Evolutionary conservation across 2,113 vertebrate species (phyloP).

Genomic region (Pangasianodon hypophthalmus): DNA sequence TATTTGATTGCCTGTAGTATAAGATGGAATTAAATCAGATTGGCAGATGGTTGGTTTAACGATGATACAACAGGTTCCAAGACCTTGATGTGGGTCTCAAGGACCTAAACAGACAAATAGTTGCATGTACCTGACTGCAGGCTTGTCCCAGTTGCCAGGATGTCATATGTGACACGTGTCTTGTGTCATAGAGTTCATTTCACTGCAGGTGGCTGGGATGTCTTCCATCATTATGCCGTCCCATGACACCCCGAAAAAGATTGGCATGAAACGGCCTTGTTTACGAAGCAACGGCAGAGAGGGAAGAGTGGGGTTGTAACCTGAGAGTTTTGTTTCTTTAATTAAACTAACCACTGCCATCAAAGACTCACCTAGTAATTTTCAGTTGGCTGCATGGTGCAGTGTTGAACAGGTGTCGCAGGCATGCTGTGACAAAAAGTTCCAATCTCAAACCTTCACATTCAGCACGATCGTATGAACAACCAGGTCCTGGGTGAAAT

Average conservation of each 20-base stretch:
- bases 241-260: constrained; percentile 61
- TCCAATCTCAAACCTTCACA: neutral
- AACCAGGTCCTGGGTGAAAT: constrained; percentile 38
- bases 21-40: neutral
- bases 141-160: neutral
- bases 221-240: constrained; percentile 59
- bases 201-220: constrained; percentile 54
- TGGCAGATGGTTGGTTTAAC: neutral
- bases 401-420: constrained; percentile 57
- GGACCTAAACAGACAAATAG: neutral
- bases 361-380: constrained; percentile 65
- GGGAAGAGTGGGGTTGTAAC: constrained; percentile 63
- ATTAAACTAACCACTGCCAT: constrained; percentile 64
- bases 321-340: constrained; percentile 66
- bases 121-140: neutral
- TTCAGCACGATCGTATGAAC: neutral
- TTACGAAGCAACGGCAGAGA: constrained; percentile 57
- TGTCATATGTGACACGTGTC: neutral
- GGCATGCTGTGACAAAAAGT: constrained; percentile 56
- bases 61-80: neutral
- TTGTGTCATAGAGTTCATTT: neutral
- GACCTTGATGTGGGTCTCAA: neutral
- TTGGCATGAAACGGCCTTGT: constrained; percentile 51
- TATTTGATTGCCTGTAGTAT: neutral
- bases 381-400: constrained; percentile 35